A percentile compares a stretch with the other conserved stretches of the same genome.
Evolutionary conservation across 2,113 vertebrate genomes (phyloP).

Genomic region (Pipra filicauda): DNA sequence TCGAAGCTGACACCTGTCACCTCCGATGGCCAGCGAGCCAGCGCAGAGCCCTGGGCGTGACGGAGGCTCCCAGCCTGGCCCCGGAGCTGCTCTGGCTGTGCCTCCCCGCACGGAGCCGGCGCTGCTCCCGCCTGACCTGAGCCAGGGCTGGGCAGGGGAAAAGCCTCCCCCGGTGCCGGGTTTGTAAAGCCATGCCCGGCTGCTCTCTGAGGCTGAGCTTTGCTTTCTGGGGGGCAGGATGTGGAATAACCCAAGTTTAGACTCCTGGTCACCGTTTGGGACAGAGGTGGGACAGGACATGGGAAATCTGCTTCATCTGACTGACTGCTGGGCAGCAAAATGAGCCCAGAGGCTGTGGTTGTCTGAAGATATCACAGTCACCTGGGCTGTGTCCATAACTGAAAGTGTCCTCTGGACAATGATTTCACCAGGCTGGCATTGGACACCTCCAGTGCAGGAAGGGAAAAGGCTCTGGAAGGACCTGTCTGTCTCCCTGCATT

Average conservation of each 20-base stretch:
- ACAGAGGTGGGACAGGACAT: neutral
- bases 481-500: neutral
- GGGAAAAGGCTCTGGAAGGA: neutral
- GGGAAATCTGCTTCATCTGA: neutral
- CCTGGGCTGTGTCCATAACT: neutral
- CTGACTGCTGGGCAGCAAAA: neutral
- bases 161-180: neutral
- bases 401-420: neutral
- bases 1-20: neutral
- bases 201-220: neutral
- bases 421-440: neutral
- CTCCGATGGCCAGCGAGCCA: accelerated
- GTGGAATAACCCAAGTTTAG: accelerated
- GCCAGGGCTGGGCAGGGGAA: accelerated
- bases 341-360: neutral
- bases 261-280: neutral
- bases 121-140: neutral
- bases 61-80: neutral
- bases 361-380: neutral
- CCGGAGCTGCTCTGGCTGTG: neutral
- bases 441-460: accelerated
- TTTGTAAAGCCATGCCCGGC: neutral
- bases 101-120: neutral
- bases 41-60: neutral
- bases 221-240: neutral